Evolutionary conservation across 2,113 vertebrate genomes (phyloP).

Genomic region (Circaetus cinerascens): DNA sequence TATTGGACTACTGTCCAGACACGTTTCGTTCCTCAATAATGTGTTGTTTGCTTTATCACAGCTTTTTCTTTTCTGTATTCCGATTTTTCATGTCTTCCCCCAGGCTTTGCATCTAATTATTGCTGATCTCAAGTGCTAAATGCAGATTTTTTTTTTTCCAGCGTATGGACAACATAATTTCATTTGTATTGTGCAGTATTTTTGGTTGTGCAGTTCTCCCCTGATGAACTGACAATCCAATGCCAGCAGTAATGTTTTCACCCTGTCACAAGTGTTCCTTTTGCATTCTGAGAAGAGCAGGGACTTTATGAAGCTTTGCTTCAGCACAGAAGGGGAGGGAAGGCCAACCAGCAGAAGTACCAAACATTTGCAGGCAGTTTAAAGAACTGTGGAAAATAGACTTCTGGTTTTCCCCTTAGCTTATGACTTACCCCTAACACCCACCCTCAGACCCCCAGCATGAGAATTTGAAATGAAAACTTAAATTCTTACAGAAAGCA

Average conservation of each 20-base stretch:
- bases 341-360: background rate
- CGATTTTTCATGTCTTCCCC: background rate
- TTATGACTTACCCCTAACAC: background rate
- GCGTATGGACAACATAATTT: background rate
- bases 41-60: background rate
- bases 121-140: constrained; percentile 1
- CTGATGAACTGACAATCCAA: background rate
- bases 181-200: background rate
- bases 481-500: background rate
- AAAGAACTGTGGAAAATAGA: background rate
- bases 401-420: background rate
- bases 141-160: background rate
- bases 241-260: constrained; percentile 24
- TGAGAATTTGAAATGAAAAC: background rate
- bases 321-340: constrained; percentile 36
- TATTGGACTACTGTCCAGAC: background rate
- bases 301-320: constrained; percentile 52
- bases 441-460: background rate
- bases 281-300: constrained; percentile 17
- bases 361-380: background rate
- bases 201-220: background rate
- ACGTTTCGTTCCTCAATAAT: background rate
- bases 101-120: background rate
- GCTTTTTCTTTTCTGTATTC: background rate
- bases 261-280: constrained; percentile 36